Percentiles rank a stretch among this genome's conserved stretches.
Conservation (phyloP, 2,888 invertebrate species). For the Barypeithes pellucidus region DNA sequence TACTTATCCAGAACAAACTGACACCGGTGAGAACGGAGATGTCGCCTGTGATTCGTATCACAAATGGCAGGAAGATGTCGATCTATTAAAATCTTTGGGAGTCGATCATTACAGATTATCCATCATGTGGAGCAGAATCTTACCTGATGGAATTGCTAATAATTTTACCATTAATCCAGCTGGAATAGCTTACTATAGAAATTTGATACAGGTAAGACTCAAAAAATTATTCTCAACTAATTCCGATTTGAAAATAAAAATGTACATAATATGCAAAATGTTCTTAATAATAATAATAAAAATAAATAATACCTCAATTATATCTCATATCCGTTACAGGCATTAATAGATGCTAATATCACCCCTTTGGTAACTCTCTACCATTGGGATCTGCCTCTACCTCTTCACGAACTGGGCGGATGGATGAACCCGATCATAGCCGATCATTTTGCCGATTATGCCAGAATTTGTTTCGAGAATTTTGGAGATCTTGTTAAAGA, state of each 20-base stretch:
- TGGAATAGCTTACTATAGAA: slow-evolving; percentile 78
- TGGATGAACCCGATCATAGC: slow-evolving; percentile 76
- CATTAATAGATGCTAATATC: slow-evolving; percentile 19
- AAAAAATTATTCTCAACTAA: too few species aligned
- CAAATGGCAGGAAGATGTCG: slow-evolving; percentile 75
- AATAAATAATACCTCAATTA: too few species aligned
- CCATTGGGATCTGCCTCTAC: slow-evolving; percentile 47
- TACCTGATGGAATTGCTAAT: slow-evolving; percentile 72
- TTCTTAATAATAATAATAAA: too few species aligned
- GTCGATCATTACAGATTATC: slow-evolving; percentile 76
- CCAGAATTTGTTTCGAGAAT: slow-evolving; percentile 70
- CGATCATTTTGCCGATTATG: slow-evolving; percentile 78
- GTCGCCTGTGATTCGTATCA: slow-evolving; percentile 79
- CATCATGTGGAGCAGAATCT: slow-evolving; percentile 79
- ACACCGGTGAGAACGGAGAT: slow-evolving; percentile 74
- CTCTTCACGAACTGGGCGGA: slow-evolving; percentile 73
- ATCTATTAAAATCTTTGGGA: slow-evolving; percentile 73
- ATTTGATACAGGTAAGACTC: slow-evolving; percentile 75
- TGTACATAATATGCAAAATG: too few species aligned
- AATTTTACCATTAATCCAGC: slow-evolving; percentile 70
- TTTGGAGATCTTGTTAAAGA: slow-evolving; percentile 67
- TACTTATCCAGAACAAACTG: slow-evolving; percentile 5
- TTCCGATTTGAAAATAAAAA: too few species aligned
- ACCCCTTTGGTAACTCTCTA: slow-evolving; percentile 41
- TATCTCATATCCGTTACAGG: too few species aligned